Conservation (phyloP, 1,140 invertebrate species). For the Cotesia typhae region DNA sequence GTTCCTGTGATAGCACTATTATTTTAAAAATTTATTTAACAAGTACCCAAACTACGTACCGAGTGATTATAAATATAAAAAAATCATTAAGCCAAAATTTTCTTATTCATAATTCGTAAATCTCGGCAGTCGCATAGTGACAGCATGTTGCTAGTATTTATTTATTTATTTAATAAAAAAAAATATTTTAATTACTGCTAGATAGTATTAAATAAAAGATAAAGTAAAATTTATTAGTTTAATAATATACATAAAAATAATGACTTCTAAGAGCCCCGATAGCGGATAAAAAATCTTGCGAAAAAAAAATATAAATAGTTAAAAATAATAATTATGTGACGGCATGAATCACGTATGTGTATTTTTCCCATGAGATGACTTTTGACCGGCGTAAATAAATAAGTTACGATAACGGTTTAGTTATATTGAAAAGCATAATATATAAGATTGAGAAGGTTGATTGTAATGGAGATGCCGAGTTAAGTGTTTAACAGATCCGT, state of each 20-base stretch:
- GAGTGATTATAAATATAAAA: too few species aligned
- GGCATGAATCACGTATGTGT: background rate
- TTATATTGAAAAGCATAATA: conserved; percentile 1
- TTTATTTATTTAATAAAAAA: too few species aligned
- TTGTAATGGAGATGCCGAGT: background rate
- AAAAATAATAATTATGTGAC: background rate
- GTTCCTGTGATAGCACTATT: too few species aligned
- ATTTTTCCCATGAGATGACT: background rate
- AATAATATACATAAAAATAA: background rate
- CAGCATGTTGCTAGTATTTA: too few species aligned
- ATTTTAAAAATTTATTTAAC: too few species aligned
- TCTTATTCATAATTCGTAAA: too few species aligned
- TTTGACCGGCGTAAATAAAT: conserved; percentile 16
- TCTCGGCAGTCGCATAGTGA: too few species aligned
- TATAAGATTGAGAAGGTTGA: background rate
- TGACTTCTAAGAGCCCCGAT: background rate
- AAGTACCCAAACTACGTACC: too few species aligned
- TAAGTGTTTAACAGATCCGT: background rate
- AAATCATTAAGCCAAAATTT: too few species aligned
- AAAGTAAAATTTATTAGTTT: background rate
- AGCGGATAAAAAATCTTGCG: background rate
- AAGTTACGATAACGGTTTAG: background rate
- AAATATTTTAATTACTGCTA: background rate
- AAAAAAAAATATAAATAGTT: background rate
- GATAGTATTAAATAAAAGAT: background rate